Conservation (phyloP, 1,140 invertebrate species). For the Heliconius melpomene region DNA sequence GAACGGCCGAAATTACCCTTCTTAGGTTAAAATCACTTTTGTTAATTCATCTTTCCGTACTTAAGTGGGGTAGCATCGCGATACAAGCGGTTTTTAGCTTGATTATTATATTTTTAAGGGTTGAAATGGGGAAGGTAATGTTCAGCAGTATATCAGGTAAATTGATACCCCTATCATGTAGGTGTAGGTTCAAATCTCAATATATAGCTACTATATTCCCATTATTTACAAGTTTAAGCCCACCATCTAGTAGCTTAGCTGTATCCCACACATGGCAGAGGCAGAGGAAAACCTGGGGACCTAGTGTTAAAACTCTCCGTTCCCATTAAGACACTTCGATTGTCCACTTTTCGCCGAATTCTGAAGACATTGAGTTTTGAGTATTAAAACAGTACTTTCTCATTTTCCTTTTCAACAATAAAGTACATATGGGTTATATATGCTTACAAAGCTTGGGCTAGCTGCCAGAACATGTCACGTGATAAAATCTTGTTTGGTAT, state of each 20-base stretch:
- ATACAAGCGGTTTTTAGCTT: conserved; percentile 17
- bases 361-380: no score
- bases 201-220: no score
- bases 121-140: neutral
- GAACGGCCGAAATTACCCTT: conserved; percentile 18
- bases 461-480: conserved; percentile 16
- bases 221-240: no score
- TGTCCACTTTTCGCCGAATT: no score
- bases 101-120: conserved; percentile 19
- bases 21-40: conserved; percentile 25
- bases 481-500: neutral
- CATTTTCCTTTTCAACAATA: neutral
- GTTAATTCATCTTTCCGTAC: conserved; percentile 19
- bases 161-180: neutral
- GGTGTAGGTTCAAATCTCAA: neutral
- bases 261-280: no score
- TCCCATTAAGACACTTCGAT: no score
- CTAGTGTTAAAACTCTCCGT: no score
- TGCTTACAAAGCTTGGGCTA: conserved; percentile 27
- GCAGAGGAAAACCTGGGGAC: no score
- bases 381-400: no score
- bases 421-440: neutral
- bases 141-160: neutral
- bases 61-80: conserved; percentile 11
- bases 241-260: no score